A percentile compares a stretch with the other conserved stretches of the same genome.
These are phyloP conservation scores for Bubo scandiacus DNA, from an alignment of 2,113 vertebrate species.

Conservation along the genomic window DNA sequence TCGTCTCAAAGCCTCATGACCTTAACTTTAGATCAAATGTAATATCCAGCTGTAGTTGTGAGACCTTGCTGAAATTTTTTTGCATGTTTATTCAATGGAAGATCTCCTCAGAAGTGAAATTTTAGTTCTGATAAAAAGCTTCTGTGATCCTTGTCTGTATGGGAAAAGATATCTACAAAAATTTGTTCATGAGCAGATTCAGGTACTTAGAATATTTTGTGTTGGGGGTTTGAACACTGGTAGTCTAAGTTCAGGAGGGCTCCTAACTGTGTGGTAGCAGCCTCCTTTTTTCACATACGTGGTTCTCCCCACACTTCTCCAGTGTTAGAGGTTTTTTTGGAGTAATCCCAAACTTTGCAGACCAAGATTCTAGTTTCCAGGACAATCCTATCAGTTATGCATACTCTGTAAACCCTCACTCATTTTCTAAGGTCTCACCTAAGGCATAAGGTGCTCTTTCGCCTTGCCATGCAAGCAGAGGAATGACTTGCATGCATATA, in stretches of 20 bases:
- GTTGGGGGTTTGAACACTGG: not conserved
- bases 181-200: not conserved
- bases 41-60: not conserved
- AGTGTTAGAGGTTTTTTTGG: not conserved
- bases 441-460: not conserved
- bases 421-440: not conserved
- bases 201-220: not conserved
- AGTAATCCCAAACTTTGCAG: not conserved
- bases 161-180: not conserved
- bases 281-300: not conserved
- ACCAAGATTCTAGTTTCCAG: not conserved
- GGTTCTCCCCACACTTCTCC: not conserved
- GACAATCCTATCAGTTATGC: not conserved
- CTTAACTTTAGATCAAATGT: not conserved
- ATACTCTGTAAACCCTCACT: not conserved
- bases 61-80: not conserved
- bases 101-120: not conserved
- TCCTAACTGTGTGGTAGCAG: not conserved
- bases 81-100: not conserved
- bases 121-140: not conserved
- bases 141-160: not conserved
- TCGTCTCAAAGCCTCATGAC: not conserved
- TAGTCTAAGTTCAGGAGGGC: not conserved
- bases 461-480: not conserved
- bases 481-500: not conserved